phyloP scores from a whole-genome alignment of 2,797 vertebrate genomes.

The Tapera naevia region DNA sequence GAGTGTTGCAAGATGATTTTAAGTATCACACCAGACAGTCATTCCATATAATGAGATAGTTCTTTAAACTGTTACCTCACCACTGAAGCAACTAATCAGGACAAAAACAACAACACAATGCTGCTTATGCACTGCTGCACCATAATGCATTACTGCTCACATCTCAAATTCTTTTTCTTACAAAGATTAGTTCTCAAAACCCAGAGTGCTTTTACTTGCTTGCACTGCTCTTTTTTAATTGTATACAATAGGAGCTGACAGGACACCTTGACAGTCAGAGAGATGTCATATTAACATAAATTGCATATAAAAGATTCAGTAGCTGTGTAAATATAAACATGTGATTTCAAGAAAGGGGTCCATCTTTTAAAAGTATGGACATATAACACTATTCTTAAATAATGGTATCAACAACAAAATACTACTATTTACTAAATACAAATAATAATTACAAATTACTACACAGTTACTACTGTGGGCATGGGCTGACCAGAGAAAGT shows the following conservation, averaged over 20 bases:
- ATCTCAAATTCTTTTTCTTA: not conserved
- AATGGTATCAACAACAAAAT: not conserved
- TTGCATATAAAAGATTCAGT: slow-evolving; percentile 16
- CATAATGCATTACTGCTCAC: not conserved
- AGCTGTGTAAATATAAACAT: not conserved
- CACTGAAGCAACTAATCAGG: slow-evolving; percentile 34
- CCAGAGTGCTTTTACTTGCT: not conserved
- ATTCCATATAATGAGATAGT: slow-evolving; percentile 40
- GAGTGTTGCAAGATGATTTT: slow-evolving; percentile 25
- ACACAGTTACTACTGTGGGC: not conserved
- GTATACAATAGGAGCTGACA: slow-evolving; percentile 1
- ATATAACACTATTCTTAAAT: not conserved
- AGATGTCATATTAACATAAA: slow-evolving; percentile 6
- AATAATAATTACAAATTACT: no score
- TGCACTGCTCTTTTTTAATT: slow-evolving; percentile 34
- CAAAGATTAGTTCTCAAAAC: not conserved
- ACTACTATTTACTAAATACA: no score
- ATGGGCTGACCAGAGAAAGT: not conserved
- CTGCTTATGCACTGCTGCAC: not conserved
- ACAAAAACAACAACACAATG: not conserved
- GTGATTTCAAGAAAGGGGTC: not conserved
- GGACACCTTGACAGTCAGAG: not conserved
- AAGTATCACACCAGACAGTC: slow-evolving; percentile 35
- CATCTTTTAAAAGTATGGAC: not conserved
- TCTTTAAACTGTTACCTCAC: slow-evolving; percentile 55